Percentiles rank a stretch among this genome's conserved stretches.
Evolutionary conservation across 2,113 vertebrate species (phyloP).

Genomic region (Noctilio leporinus): DNA sequence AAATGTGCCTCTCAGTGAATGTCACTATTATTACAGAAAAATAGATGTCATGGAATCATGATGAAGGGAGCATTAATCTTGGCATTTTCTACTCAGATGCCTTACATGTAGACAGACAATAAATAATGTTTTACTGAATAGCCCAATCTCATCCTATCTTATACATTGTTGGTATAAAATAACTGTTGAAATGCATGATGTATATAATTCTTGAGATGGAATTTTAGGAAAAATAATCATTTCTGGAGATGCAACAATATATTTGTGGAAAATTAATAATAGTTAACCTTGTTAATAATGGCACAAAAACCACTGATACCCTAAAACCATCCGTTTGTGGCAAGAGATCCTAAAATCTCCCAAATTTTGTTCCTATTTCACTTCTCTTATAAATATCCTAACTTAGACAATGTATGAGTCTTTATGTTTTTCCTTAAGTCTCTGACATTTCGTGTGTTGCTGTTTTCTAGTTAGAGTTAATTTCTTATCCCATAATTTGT

Average conservation of each 20-base stretch:
- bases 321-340: no score
- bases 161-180: background rate
- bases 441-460: background rate
- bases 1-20: background rate
- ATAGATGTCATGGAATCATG: background rate
- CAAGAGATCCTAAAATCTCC: background rate
- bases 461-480: background rate
- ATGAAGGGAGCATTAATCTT: background rate
- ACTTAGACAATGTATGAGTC: background rate
- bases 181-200: background rate
- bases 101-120: background rate
- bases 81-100: background rate
- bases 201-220: background rate
- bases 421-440: background rate
- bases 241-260: background rate
- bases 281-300: background rate
- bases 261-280: background rate
- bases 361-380: background rate
- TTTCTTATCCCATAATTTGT: constrained; percentile 3
- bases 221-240: background rate
- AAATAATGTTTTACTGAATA: background rate
- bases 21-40: background rate
- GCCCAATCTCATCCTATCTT: background rate
- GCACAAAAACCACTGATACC: background rate
- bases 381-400: background rate